Base-by-base conservation (phyloP, 2,113 vertebrate species). In the Dinomys branickii region DNA sequence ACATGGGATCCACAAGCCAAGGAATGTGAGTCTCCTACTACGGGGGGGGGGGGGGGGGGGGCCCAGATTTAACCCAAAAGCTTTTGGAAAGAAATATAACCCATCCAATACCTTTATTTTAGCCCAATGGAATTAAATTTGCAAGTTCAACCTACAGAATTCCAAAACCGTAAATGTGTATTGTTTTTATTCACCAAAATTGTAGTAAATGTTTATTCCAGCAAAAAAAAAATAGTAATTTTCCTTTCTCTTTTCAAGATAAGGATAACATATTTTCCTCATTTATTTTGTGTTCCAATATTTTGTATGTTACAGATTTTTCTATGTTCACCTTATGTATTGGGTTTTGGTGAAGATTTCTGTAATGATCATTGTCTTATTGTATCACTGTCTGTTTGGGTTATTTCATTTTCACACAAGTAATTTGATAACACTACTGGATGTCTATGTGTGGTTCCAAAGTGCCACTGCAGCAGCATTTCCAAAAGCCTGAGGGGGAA, bases 21-120 rank as follows among this genome's bases (percentile, higher is more conserved):
- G 50, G 56, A 9, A 30, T 4, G 7, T 1, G 38, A 44, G 7
- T 2, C 3, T 13, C 12, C 6, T n/a, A 26, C 11, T 81, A 1
- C 47, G 65, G 6, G 3, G 50, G 4, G 14, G 88, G 75, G 69
- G 12, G 2, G 35, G 0, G 88, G 67, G 52, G 12, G 52, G n/a
- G n/a, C n/a, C 14, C 2, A 30, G 13, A 35, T 28, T 59, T 20
- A 14, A 3, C 0, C 17, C 41, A 13, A 58, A 35, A 81, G 10
- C 14, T 26, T 81, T 38, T 0, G 7, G 30, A 67, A 81, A 69
- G 17, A 16, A 30, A 52, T 19, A 20, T 0, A 44, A 5, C 2
- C 10, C 1, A n/a, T 10, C 8, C 9, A 33, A 61, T 1, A 65
- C 33, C 11, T 71, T 12, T 0, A 56, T 52, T 88, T 96, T 35